Conservation (phyloP, 2,797 vertebrate genomes). For the Chaetophractus vellerosus region DNA sequence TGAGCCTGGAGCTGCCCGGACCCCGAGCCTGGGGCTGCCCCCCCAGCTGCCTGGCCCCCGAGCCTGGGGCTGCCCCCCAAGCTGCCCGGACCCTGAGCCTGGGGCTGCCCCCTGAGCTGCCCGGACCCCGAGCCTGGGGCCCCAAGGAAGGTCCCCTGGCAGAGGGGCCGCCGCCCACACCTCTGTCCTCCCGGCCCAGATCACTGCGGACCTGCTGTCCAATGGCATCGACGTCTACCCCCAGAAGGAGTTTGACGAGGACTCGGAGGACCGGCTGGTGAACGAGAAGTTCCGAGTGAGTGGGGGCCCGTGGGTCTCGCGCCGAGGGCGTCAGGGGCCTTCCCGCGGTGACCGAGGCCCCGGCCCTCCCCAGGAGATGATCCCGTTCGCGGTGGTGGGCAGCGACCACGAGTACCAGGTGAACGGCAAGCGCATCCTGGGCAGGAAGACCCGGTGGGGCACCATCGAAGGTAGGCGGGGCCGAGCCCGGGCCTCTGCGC, state of each 20-base stretch:
- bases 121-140: not conserved
- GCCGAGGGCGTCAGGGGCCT: not conserved
- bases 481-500: no score
- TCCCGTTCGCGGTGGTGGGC: conserved; percentile 98
- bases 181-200: conserved; percentile 88
- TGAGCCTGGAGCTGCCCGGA: not conserved
- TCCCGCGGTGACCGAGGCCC: accelerated
- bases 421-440: conserved; percentile 97
- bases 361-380: conserved; percentile 94
- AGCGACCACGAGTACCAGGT: conserved; percentile 99
- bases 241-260: conserved; percentile 98
- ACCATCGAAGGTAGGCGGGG: conserved; percentile 96
- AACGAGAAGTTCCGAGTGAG: conserved; percentile 98
- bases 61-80: not conserved
- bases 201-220: conserved; percentile 96
- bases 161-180: accelerated
- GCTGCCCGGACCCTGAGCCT: not conserved
- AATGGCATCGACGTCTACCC: conserved; percentile 98
- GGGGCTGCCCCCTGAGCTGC: not conserved
- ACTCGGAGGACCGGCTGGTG: conserved; percentile 95
- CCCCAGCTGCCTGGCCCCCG: not conserved
- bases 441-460: conserved; percentile 99
- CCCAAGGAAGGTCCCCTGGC: not conserved
- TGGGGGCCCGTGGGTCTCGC: accelerated
- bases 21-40: not conserved